Percentiles rank a stretch among this genome's conserved stretches.
Conservation (phyloP, 1,140 invertebrate genomes). For the Drosophila saltans region DNA sequence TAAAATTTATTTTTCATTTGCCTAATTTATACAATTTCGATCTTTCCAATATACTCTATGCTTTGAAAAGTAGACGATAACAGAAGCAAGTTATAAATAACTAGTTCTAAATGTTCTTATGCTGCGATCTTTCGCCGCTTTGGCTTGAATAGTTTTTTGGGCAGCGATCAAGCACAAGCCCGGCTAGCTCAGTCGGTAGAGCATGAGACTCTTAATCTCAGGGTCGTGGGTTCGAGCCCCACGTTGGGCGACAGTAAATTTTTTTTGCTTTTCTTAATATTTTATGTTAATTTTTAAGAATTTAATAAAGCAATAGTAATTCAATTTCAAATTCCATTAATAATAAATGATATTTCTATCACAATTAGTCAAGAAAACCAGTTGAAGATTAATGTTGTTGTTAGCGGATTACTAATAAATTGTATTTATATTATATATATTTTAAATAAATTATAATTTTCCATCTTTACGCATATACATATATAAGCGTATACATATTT, state of each 20-base stretch:
- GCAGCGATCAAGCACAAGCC: constrained; percentile 81
- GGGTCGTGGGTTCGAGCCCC: constrained; percentile 96
- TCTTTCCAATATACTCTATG: background rate
- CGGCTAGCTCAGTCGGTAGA: constrained; percentile 95
- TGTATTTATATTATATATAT: too few relatives aligned
- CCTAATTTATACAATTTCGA: background rate
- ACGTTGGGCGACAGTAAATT: constrained; percentile 89
- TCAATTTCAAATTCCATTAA: too few relatives aligned
- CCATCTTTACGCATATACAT: too few relatives aligned
- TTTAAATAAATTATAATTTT: too few relatives aligned
- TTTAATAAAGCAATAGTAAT: too few relatives aligned
- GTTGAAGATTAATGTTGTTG: too few relatives aligned
- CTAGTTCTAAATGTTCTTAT: background rate
- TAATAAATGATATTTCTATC: too few relatives aligned
- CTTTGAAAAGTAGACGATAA: background rate
- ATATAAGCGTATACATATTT: too few relatives aligned
- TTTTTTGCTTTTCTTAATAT: constrained; percentile 24
- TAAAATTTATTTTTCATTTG: too few relatives aligned
- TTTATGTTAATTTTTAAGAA: background rate
- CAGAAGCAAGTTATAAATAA: background rate
- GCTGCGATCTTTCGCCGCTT: background rate
- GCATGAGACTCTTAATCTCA: constrained; percentile 97
- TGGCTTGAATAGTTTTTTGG: background rate
- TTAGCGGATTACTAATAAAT: too few relatives aligned
- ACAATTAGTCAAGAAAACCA: too few relatives aligned